Evolutionary conservation across 2,888 invertebrate genomes (phyloP).

Genomic region (Dolichopus griseipennis): DNA sequence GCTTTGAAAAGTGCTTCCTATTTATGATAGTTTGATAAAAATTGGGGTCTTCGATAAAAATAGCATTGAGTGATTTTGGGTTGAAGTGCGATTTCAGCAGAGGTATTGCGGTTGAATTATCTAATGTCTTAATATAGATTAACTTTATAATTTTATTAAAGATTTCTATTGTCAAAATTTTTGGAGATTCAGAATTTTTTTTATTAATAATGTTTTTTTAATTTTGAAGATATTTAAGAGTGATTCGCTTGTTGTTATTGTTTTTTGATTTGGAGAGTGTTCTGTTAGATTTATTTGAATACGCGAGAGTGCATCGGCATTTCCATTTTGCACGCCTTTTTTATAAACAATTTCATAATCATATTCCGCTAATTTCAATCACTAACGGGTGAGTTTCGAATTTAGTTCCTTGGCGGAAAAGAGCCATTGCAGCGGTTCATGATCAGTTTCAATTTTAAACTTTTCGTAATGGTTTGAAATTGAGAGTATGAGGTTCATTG

Average conservation of each 20-base stretch:
- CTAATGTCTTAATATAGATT: slow-evolving; percentile 6
- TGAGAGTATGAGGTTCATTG: too few relatives aligned
- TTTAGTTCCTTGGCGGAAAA: background rate
- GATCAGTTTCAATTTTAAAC: background rate
- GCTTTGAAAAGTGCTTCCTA: background rate
- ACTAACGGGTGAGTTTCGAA: background rate
- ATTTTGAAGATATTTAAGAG: background rate
- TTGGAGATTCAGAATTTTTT: slow-evolving; percentile 5
- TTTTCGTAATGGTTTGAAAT: too few relatives aligned
- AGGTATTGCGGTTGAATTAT: background rate
- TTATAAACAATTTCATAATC: too few relatives aligned
- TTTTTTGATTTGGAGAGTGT: background rate
- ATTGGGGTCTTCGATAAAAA: slow-evolving; percentile 8
- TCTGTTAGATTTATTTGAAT: too few relatives aligned
- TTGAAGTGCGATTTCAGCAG: slow-evolving; percentile 8
- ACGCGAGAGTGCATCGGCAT: too few relatives aligned
- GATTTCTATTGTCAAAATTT: background rate
- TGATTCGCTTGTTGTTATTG: background rate
- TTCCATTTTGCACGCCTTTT: too few relatives aligned
- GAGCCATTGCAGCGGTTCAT: background rate
- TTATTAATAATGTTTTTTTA: slow-evolving; percentile 8
- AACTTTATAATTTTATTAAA: slow-evolving; percentile 7
- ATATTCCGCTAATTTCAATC: too few relatives aligned
- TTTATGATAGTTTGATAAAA: background rate
- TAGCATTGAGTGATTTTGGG: too few relatives aligned